These are phyloP conservation scores for Malurus leucopterus DNA, from an alignment of 2,797 vertebrate genomes.

Conservation along the genomic window DNA sequence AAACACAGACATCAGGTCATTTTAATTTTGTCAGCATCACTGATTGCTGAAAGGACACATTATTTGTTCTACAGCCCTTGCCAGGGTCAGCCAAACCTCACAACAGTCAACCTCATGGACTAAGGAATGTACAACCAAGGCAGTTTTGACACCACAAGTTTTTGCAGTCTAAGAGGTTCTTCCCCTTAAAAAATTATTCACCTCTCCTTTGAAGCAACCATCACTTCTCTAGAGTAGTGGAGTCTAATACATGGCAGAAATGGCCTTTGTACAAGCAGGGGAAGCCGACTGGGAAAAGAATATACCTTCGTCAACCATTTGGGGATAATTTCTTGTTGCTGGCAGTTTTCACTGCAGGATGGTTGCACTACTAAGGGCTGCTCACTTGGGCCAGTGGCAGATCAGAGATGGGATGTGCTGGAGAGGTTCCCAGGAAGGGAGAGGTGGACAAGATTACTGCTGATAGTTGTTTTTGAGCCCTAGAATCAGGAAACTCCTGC, in stretches of 20 bases:
- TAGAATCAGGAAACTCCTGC: not conserved
- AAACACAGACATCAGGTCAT: not conserved
- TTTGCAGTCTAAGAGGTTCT: not conserved
- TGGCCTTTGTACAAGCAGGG: not conserved
- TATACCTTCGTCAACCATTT: not conserved
- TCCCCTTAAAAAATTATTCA: not conserved
- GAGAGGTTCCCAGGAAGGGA: not conserved
- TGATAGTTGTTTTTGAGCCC: not conserved
- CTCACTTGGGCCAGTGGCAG: fast-evolving
- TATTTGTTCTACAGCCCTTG: not conserved
- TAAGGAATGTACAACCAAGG: not conserved
- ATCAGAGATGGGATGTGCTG: not conserved
- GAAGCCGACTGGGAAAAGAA: not conserved
- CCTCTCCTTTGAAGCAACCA: not conserved
- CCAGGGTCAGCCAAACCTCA: not conserved
- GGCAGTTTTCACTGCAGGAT: not conserved
- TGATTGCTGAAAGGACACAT: not conserved
- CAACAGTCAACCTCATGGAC: not conserved
- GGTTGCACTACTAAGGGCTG: not conserved
- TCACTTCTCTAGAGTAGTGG: not conserved
- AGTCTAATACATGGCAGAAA: not conserved
- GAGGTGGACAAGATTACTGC: not conserved
- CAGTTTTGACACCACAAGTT: not conserved
- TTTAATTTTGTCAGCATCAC: not conserved
- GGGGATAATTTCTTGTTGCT: not conserved